Evolutionary conservation across 2,888 invertebrate species (phyloP).

Genomic region (Phengaris alcon): DNA sequence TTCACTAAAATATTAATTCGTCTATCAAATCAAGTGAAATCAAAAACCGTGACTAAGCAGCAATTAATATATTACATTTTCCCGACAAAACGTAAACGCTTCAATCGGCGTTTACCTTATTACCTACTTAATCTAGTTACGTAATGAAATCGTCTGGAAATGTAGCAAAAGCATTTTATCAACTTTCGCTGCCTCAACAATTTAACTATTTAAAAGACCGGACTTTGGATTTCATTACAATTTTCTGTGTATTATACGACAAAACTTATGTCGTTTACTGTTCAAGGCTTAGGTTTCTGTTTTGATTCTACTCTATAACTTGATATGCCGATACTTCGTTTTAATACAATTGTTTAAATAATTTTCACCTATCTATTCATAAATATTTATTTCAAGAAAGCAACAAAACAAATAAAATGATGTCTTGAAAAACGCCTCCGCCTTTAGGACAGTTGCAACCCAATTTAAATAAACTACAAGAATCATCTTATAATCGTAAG

Average conservation of each 20-base stretch:
- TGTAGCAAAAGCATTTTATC: not conserved
- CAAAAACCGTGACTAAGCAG: slow-evolving; percentile 13
- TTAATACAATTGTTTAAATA: too few relatives aligned
- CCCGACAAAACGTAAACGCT: slow-evolving; percentile 15
- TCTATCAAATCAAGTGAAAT: slow-evolving; percentile 4
- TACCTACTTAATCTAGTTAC: slow-evolving; percentile 17
- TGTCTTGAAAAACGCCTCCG: slow-evolving; percentile 8
- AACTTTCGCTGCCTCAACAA: slow-evolving; percentile 3
- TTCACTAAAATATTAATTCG: not conserved
- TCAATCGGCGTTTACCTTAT: slow-evolving; percentile 10
- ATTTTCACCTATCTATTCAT: too few relatives aligned
- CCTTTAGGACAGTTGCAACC: slow-evolving; percentile 34
- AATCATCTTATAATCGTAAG: slow-evolving; percentile 69
- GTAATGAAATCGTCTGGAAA: slow-evolving; percentile 1
- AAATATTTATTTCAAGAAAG: not conserved
- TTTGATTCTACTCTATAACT: too few relatives aligned
- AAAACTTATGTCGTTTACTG: not conserved
- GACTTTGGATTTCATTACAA: not conserved
- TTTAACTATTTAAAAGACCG: not conserved
- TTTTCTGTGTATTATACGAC: not conserved
- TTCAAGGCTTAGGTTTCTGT: too few relatives aligned
- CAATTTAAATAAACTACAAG: slow-evolving; percentile 45
- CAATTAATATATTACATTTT: slow-evolving; percentile 19
- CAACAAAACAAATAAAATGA: not conserved
- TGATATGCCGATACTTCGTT: too few relatives aligned